These are phyloP conservation scores for Allophyes oxyacanthae DNA, from an alignment of 2,888 invertebrate species.

Conservation along the genomic window DNA sequence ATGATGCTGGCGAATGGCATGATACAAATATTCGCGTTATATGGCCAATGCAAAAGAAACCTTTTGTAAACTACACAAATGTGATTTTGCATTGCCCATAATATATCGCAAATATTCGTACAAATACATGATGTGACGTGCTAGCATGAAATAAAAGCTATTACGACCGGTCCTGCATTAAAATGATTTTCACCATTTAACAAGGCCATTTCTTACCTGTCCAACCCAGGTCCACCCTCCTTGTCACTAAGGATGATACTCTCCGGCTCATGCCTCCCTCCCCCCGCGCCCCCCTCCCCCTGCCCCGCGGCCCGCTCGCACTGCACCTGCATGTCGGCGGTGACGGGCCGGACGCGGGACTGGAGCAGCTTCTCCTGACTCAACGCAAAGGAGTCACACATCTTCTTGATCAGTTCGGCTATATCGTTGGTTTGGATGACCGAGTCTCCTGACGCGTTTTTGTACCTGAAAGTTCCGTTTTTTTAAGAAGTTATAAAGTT, in stretches of 20 bases:
- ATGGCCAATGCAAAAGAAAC: no score
- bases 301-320: constrained; percentile 58
- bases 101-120: no score
- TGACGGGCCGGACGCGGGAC: constrained; percentile 55
- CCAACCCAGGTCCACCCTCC: constrained; percentile 45
- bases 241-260: neutral
- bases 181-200: no score
- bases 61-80: no score
- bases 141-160: no score
- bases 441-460: constrained; percentile 77
- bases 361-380: constrained; percentile 76
- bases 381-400: constrained; percentile 79
- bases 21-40: no score
- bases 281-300: no score
- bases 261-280: neutral
- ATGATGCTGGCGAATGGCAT: no score
- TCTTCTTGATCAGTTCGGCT: constrained; percentile 78
- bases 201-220: constrained; percentile 36
- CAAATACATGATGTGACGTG: no score
- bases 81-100: no score
- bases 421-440: constrained; percentile 77
- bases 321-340: constrained; percentile 80
- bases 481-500: no score
- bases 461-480: constrained; percentile 67
- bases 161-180: no score